These are phyloP conservation scores for Dipodomys stephensi DNA, from an alignment of 2,113 vertebrate species.

Conservation along the genomic window DNA sequence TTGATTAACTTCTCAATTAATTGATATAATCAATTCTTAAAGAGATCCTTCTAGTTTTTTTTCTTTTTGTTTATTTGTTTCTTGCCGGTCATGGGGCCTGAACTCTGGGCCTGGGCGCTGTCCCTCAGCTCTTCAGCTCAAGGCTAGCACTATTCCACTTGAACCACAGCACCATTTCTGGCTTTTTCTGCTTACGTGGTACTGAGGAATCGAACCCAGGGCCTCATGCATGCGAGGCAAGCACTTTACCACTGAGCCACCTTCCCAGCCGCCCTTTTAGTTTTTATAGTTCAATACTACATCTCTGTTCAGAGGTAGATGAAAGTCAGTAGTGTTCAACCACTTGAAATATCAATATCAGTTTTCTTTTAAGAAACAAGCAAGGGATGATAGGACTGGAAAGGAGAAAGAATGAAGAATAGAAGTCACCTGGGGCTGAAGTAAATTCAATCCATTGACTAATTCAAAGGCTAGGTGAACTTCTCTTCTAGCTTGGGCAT, in stretches of 20 bases:
- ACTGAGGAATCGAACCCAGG: too few relatives aligned
- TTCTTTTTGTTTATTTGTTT: too few relatives aligned
- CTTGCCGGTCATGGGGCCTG: too few relatives aligned
- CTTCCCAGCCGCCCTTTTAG: not conserved
- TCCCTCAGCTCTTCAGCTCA: too few relatives aligned
- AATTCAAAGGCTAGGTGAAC: not conserved
- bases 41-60: not conserved
- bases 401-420: not conserved
- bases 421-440: not conserved
- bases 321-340: not conserved
- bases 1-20: not conserved
- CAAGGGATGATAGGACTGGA: fast-evolving
- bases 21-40: not conserved
- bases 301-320: not conserved
- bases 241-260: too few relatives aligned
- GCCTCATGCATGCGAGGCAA: too few relatives aligned
- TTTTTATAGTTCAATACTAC: not conserved
- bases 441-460: not conserved
- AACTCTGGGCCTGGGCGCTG: too few relatives aligned
- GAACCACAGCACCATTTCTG: too few relatives aligned
- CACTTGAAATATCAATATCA: not conserved
- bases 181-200: too few relatives aligned
- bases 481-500: too few relatives aligned
- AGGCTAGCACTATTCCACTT: too few relatives aligned
- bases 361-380: not conserved